phyloP scores from a whole-genome alignment of 2,113 vertebrate genomes.

The Caranx ignobilis region DNA sequence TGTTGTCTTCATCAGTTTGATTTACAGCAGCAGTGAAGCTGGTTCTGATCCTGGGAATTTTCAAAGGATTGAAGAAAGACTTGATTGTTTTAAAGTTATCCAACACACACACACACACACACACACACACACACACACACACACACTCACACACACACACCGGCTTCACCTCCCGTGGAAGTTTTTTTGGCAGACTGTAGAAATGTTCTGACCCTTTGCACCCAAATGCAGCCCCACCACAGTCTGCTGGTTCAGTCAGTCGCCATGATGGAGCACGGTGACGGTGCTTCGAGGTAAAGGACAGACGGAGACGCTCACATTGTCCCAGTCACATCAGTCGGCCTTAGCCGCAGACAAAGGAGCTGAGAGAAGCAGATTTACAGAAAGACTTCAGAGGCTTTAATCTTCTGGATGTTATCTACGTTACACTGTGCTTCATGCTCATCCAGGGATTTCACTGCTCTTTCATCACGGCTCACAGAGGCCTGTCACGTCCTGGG shows the following conservation, averaged over 20 bases:
- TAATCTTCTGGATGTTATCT: slow-evolving; percentile 38
- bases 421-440: slow-evolving; percentile 11
- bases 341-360: slow-evolving; percentile 26
- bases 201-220: too few relatives aligned
- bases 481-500: background rate
- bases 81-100: too few relatives aligned
- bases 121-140: too few relatives aligned
- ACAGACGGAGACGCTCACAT: slow-evolving; percentile 10
- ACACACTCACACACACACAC: too few relatives aligned
- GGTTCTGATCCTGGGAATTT: too few relatives aligned
- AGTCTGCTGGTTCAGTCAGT: too few relatives aligned
- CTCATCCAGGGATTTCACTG: slow-evolving; percentile 3
- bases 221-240: too few relatives aligned
- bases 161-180: too few relatives aligned
- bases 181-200: too few relatives aligned
- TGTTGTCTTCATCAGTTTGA: slow-evolving; percentile 1
- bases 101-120: too few relatives aligned
- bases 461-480: slow-evolving; percentile 20
- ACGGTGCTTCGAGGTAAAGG: background rate
- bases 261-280: too few relatives aligned
- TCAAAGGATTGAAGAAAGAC: too few relatives aligned
- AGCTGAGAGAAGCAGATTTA: slow-evolving; percentile 32
- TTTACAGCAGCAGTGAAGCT: background rate
- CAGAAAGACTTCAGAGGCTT: slow-evolving; percentile 33
- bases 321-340: slow-evolving; percentile 22